A percentile compares a stretch with the other conserved stretches of the same genome.
Conservation (phyloP, 1,140 invertebrate species). For the Euwallacea fornicatus region DNA sequence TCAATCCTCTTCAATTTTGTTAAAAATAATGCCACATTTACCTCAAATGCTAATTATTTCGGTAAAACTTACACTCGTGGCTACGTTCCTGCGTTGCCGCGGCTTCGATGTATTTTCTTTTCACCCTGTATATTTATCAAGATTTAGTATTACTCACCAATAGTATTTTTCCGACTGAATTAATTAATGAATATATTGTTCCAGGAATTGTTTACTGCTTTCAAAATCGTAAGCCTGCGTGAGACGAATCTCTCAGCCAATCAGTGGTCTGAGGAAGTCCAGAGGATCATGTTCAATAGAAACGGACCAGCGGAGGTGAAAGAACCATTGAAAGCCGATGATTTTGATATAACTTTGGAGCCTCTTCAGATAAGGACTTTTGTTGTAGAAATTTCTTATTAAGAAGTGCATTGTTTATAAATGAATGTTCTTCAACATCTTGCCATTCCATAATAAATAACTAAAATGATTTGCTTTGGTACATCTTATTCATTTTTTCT, state of each 20-base stretch:
- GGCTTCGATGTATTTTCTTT: too few relatives aligned
- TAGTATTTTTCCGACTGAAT: not conserved
- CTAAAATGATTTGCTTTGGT: too few relatives aligned
- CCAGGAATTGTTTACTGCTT: conserved; percentile 38
- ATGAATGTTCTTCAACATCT: too few relatives aligned
- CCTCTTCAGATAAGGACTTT: conserved; percentile 41
- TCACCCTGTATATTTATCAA: too few relatives aligned
- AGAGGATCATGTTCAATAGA: conserved; percentile 30
- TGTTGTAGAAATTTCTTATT: conserved; percentile 10
- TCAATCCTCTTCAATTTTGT: too few relatives aligned
- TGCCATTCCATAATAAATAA: too few relatives aligned
- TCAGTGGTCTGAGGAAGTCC: conserved; percentile 36
- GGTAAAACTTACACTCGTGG: too few relatives aligned
- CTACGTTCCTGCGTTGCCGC: too few relatives aligned
- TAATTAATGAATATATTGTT: not conserved
- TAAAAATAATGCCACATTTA: too few relatives aligned
- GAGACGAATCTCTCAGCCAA: conserved; percentile 43
- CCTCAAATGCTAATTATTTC: too few relatives aligned
- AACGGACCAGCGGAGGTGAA: not conserved
- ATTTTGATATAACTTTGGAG: conserved; percentile 24
- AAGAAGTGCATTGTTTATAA: not conserved
- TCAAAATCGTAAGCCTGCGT: conserved; percentile 35
- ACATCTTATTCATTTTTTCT: too few relatives aligned
- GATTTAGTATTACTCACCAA: not conserved
- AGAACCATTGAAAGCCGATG: not conserved